Percentiles rank a stretch among this genome's conserved stretches.
Evolutionary conservation across 2,888 invertebrate species (phyloP).

Genomic region (Lissocephala sabroskyi): DNA sequence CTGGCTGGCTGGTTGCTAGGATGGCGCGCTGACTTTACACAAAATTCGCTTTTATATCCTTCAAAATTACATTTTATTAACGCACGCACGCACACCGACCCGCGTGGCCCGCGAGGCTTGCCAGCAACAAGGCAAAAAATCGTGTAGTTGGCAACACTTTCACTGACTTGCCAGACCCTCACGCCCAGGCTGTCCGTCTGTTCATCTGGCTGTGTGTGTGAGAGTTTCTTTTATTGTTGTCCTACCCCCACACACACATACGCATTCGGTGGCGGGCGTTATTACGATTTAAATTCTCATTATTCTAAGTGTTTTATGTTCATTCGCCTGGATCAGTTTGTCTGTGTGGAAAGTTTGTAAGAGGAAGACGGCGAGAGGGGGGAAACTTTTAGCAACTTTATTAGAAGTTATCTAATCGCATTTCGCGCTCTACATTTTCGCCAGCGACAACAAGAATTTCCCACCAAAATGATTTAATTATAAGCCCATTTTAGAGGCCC

Average conservation of each 20-base stretch:
- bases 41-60: conserved; percentile 44
- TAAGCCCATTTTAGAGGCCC: conserved; percentile 24
- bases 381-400: conserved; percentile 31
- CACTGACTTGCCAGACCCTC: conserved; percentile 26
- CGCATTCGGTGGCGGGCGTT: conserved; percentile 44
- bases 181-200: conserved; percentile 11
- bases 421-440: not conserved
- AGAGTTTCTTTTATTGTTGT: too few species aligned
- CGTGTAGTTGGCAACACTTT: conserved; percentile 47
- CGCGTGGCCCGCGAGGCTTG: too few species aligned
- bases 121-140: too few species aligned
- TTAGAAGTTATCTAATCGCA: conserved; percentile 39
- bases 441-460: conserved; percentile 36
- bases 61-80: conserved; percentile 56
- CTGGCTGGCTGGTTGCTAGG: too few species aligned
- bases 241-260: too few species aligned
- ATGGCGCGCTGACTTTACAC: conserved; percentile 27
- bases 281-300: conserved; percentile 58
- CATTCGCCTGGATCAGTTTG: not conserved
- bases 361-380: too few species aligned
- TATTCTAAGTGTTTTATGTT: conserved; percentile 17
- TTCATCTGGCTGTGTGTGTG: too few species aligned
- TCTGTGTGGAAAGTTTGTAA: conserved; percentile 1
- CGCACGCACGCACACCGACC: conserved; percentile 35
- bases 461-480: conserved; percentile 50